These are phyloP conservation scores for Procambarus virginalis DNA, from an alignment of 1,140 invertebrate species.

Conservation along the genomic window DNA sequence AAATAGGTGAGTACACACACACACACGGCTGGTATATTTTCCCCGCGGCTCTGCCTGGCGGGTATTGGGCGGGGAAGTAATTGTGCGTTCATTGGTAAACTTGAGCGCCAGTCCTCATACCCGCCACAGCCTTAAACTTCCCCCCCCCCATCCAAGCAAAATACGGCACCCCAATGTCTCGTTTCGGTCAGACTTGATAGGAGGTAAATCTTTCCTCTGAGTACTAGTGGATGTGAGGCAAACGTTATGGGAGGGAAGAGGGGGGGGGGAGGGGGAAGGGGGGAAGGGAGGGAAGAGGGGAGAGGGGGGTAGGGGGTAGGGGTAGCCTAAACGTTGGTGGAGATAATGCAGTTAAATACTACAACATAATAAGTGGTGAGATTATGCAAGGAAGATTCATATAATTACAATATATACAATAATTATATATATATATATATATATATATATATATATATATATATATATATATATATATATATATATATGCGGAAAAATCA, in stretches of 20 bases:
- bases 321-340: no score
- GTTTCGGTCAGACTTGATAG: neutral
- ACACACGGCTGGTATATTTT: neutral
- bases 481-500: no score
- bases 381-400: no score
- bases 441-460: conserved; percentile 12
- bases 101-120: neutral
- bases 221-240: neutral
- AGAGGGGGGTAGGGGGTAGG: no score
- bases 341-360: no score
- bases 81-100: neutral
- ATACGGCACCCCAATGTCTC: neutral
- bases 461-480: conserved; percentile 14
- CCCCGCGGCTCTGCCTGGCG: neutral
- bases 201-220: neutral
- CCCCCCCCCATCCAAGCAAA: neutral
- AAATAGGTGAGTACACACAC: no score
- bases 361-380: no score
- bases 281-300: no score
- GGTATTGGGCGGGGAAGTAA: neutral
- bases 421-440: neutral
- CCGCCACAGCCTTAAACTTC: neutral
- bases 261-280: no score
- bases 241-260: neutral
- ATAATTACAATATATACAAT: no score